Evolutionary conservation across 2,797 vertebrate species (phyloP), one percentile per base, ranked within the genome.

Genomic region (Moxostoma hubbsi): DNA sequence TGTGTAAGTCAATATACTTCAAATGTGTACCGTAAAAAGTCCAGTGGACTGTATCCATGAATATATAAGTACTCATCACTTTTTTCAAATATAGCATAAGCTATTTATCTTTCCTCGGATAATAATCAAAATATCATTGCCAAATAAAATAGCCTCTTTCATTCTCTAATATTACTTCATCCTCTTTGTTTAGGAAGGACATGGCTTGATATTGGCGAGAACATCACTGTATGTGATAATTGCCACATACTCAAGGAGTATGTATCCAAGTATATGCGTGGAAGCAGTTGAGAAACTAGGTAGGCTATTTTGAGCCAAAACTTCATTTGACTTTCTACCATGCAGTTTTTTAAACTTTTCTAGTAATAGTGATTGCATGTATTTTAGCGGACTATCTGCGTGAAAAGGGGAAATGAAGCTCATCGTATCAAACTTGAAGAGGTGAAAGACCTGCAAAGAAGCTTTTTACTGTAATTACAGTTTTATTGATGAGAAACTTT

Each of bases 271-370:
- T 1, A 88, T 95, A 59, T 94, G 93, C 0, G 92, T 94, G 74
- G 93, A 95, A 86, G 94, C 94, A 7, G 86, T 93, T 7, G 94
- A 95, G 85, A 95, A 92, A 81, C 86, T 95, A 46, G 94, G 94
- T 91, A 87, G 12, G 61, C 12, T 63, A 4, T 24, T 43, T 63
- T 9, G 11, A 77, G 6, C 10, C 13, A 45, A 11, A 9, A 8
- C 5, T 57, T 15, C 5, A 43, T 53, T 61, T 45, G 15, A 45
- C 6, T 16, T 61, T 58, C 4, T 18, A 24, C 36, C 16, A 7
- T n/a, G 36, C 36, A 36, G 36, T 36, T 36, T 36, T 36, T 36
- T 36, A 4, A 4, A 36, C 36, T 36, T 36, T 36, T 36, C 46
- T 15, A 8, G 16, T 70, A 4, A 49, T 53, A 8, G 50, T 68